phyloP scores from a whole-genome alignment of 1,140 invertebrate genomes.

The Drosophila guanche region DNA sequence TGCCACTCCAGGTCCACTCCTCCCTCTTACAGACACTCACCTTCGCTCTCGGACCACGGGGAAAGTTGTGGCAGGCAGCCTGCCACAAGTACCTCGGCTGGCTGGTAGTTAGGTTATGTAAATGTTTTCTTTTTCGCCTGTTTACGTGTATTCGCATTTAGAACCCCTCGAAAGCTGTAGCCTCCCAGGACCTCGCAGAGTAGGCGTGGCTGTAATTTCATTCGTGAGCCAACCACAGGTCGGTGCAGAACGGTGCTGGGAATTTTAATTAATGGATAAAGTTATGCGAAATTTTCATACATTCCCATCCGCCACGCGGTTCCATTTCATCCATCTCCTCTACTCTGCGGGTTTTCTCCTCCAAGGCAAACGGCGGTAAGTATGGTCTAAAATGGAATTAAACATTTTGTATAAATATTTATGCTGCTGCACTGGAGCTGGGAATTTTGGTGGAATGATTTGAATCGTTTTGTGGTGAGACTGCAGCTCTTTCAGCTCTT shows the following conservation, averaged over 20 bases:
- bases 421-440: conserved; percentile 6
- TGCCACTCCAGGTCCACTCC: conserved; percentile 15
- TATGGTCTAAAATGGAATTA: conserved; percentile 24
- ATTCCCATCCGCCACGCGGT: conserved; percentile 10
- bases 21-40: conserved; percentile 1
- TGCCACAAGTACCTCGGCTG: conserved; percentile 54
- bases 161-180: conserved; percentile 45
- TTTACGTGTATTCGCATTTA: conserved; percentile 80
- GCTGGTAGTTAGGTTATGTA: conserved; percentile 64
- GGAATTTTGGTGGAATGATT: conserved; percentile 5
- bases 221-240: conserved; percentile 62
- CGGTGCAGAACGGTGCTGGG: conserved; percentile 49
- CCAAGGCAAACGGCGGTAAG: background rate
- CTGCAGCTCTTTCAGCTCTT: too few relatives aligned
- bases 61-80: conserved; percentile 38
- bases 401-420: conserved; percentile 59
- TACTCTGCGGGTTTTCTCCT: background rate
- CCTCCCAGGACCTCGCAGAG: conserved; percentile 3
- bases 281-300: conserved; percentile 59
- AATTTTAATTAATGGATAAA: conserved; percentile 83
- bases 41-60: conserved; percentile 15
- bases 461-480: background rate
- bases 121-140: conserved; percentile 69
- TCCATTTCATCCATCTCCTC: background rate
- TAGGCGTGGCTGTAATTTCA: conserved; percentile 40